Evolutionary conservation across 2,888 invertebrate species (phyloP).

Genomic region (Luperina nickerlii): DNA sequence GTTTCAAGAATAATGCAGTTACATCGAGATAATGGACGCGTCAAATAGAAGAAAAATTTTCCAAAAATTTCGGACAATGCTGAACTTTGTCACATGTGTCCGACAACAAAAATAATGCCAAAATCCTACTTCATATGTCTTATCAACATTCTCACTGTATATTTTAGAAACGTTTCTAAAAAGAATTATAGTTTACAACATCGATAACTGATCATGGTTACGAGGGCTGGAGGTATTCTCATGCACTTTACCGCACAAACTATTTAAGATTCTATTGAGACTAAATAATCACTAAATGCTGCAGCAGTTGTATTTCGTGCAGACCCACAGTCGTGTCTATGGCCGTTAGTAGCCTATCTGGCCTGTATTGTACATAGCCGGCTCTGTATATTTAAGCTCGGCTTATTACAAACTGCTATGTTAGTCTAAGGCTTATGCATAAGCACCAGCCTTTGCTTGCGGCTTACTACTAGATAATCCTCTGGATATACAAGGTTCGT

Average conservation of each 20-base stretch:
- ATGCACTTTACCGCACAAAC: neutral
- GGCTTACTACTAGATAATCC: slow-evolving; percentile 42
- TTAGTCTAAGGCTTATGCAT: slow-evolving; percentile 28
- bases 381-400: slow-evolving; percentile 30
- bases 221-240: neutral
- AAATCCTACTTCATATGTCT: neutral
- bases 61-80: neutral
- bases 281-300: neutral
- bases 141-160: no score
- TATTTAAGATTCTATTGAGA: neutral
- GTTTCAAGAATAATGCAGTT: slow-evolving; percentile 37
- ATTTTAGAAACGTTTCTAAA: neutral
- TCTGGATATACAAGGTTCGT: slow-evolving; percentile 16
- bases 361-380: slow-evolving; percentile 3
- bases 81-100: neutral
- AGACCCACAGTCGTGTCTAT: neutral
- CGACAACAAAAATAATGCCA: neutral
- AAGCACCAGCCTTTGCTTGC: slow-evolving; percentile 31
- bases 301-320: neutral
- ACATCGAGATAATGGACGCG: slow-evolving; percentile 17
- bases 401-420: slow-evolving; percentile 44
- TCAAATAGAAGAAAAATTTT: neutral
- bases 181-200: neutral
- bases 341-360: slow-evolving; percentile 5
- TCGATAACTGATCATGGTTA: neutral